phyloP scores from a whole-genome alignment of 2,113 vertebrate species.

The Ameiurus melas region DNA sequence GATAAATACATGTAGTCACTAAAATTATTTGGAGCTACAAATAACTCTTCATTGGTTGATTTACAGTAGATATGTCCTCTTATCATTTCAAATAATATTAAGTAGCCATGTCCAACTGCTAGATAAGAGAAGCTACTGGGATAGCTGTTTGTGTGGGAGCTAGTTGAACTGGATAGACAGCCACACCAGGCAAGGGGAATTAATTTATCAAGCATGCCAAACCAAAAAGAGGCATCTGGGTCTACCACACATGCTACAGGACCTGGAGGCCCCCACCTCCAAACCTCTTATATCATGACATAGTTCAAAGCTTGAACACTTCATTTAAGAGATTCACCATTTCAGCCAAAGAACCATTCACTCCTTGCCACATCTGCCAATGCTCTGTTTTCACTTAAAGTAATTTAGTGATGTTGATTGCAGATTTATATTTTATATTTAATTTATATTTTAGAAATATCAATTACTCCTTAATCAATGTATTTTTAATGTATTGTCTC shows the following conservation, averaged over 20 bases:
- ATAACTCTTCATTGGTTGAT: constrained; percentile 56
- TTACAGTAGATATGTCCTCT: constrained; percentile 58
- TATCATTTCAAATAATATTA: constrained; percentile 74
- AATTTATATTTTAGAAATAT: background rate
- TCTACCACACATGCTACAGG: constrained; percentile 63
- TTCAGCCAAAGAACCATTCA: background rate
- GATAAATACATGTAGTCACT: background rate
- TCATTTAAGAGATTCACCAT: background rate
- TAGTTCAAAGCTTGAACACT: constrained; percentile 14
- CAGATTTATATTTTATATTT: no score
- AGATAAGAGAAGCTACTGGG: constrained; percentile 70
- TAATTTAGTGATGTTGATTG: background rate
- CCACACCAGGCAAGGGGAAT: constrained; percentile 53
- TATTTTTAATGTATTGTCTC: background rate
- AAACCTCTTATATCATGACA: constrained; percentile 13
- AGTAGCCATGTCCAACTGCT: constrained; percentile 71
- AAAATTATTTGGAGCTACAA: background rate
- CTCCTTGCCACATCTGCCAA: background rate
- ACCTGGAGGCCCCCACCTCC: constrained; percentile 50
- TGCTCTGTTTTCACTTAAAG: background rate
- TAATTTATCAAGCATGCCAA: constrained; percentile 62
- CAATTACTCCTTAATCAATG: background rate
- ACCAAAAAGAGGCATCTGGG: constrained; percentile 70
- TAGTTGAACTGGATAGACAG: constrained; percentile 70
- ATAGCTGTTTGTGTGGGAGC: constrained; percentile 60